phyloP scores from a whole-genome alignment of 2,888 invertebrate genomes.

The Coelogynopora nodosa region DNA sequence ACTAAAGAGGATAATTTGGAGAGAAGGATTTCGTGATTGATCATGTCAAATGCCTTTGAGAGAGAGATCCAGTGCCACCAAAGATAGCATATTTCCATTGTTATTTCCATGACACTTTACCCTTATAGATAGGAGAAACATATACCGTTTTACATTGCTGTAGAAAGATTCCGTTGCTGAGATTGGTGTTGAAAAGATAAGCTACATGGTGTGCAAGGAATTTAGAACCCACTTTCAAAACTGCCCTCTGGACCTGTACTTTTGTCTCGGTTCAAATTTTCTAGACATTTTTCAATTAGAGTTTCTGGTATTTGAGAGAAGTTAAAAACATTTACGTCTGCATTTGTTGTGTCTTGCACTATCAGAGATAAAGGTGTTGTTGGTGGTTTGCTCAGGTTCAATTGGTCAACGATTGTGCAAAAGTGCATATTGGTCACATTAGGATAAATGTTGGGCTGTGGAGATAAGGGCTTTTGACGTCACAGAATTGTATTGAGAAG shows the following conservation, averaged over 20 bases:
- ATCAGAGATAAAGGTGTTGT: no score
- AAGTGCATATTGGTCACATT: conserved; percentile 4
- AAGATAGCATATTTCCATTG: background rate
- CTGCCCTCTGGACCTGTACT: background rate
- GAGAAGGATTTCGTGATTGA: background rate
- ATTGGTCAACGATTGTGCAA: conserved; percentile 12
- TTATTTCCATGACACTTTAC: background rate
- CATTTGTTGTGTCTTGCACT: no score
- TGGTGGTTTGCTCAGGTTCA: background rate
- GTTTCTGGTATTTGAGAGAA: background rate
- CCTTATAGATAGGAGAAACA: background rate
- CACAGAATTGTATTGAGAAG: background rate
- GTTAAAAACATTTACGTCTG: background rate
- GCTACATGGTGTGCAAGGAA: background rate
- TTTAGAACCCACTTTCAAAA: background rate
- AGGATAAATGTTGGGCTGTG: background rate
- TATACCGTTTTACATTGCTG: background rate
- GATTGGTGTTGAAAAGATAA: background rate
- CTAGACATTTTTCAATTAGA: background rate
- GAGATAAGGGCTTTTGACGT: background rate
- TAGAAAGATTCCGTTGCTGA: background rate
- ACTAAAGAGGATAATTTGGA: conserved; percentile 1
- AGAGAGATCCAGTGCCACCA: background rate
- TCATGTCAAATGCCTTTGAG: conserved; percentile 8
- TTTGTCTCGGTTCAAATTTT: background rate